These are phyloP conservation scores for Echeneis naucrates DNA, from an alignment of 2,797 vertebrate species.

Conservation along the genomic window DNA sequence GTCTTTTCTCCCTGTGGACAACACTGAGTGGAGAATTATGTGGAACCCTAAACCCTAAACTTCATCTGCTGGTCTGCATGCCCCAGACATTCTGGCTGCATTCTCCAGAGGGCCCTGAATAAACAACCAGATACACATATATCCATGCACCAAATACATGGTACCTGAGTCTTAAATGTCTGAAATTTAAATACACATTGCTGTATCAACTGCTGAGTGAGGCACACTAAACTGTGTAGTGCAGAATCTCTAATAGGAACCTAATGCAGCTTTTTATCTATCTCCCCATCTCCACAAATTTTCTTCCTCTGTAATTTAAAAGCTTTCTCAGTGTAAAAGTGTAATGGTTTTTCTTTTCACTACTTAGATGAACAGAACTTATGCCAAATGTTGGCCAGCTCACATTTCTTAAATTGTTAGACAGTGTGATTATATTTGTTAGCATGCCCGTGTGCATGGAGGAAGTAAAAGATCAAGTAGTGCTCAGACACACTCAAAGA, in stretches of 20 bases:
- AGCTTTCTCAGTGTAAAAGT: conserved; percentile 42
- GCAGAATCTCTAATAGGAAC: conserved; percentile 19
- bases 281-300: background rate
- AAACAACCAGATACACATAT: conserved; percentile 63
- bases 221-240: conserved; percentile 12
- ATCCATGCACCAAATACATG: conserved; percentile 14
- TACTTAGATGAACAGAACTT: conserved; percentile 44
- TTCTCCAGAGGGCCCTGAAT: conserved; percentile 74
- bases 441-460: background rate
- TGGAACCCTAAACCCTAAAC: conserved; percentile 73
- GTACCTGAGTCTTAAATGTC: conserved; percentile 47
- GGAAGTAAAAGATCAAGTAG: background rate
- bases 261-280: background rate
- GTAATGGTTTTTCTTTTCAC: conserved; percentile 55
- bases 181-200: conserved; percentile 40
- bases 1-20: conserved; percentile 56
- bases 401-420: conserved; percentile 63
- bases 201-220: conserved; percentile 4
- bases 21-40: conserved; percentile 60
- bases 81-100: conserved; percentile 78
- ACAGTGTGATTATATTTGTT: conserved; percentile 47
- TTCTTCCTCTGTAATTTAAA: conserved; percentile 57
- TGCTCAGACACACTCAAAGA: conserved; percentile 4
- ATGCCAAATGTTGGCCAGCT: conserved; percentile 45
- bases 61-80: conserved; percentile 63